Percentiles rank a stretch among this genome's conserved stretches.
phyloP scores from a whole-genome alignment of 1,140 invertebrate genomes.

The Lepidotrigona ventralis region DNA sequence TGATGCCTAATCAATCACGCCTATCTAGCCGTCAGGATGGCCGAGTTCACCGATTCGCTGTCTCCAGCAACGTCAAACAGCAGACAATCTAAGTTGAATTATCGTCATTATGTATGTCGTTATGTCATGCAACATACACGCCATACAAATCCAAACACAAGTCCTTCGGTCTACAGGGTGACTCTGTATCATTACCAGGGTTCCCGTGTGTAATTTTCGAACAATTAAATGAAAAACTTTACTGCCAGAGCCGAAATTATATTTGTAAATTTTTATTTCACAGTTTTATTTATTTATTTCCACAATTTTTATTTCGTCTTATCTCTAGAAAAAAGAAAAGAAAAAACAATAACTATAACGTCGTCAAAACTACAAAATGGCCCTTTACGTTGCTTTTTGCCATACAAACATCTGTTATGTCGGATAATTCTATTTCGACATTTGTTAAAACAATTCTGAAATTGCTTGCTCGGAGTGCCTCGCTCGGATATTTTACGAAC shows the following conservation, averaged over 20 bases:
- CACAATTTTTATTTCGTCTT: neutral
- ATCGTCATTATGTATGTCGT: slow-evolving; percentile 37
- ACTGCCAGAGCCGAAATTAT: too few relatives aligned
- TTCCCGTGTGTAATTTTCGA: neutral
- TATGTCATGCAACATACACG: slow-evolving; percentile 18
- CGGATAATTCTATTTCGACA: neutral
- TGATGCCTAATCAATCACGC: slow-evolving; percentile 51
- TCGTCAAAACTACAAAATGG: too few relatives aligned
- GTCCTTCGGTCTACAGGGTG: neutral
- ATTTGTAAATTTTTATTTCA: neutral
- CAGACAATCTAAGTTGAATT: slow-evolving; percentile 50
- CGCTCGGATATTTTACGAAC: neutral
- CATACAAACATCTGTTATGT: neutral
- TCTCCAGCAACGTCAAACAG: slow-evolving; percentile 40
- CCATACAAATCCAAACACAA: neutral
- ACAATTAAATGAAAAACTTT: neutral
- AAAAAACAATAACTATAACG: too few relatives aligned
- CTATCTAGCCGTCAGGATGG: slow-evolving; percentile 45
- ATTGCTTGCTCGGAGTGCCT: neutral
- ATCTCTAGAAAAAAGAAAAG: neutral
- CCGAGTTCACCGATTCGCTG: slow-evolving; percentile 44
- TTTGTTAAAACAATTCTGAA: neutral
- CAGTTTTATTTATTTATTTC: neutral
- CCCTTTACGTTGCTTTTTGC: neutral
- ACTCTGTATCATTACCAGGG: neutral